These are phyloP conservation scores for Poecilia velifera DNA, from an alignment of 2,797 vertebrate genomes.

Conservation along the genomic window DNA sequence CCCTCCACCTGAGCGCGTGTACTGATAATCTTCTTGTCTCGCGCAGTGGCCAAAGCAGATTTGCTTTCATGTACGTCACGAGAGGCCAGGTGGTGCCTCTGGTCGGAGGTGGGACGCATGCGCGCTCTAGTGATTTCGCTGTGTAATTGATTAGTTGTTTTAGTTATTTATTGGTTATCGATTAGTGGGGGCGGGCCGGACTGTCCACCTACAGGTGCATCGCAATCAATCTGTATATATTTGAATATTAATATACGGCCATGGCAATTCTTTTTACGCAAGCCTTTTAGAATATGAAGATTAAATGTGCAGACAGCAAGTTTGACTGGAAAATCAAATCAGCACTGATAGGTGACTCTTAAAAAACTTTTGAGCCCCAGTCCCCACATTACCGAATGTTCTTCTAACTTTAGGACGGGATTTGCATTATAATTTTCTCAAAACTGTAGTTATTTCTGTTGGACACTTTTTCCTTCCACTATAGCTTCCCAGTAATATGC, in stretches of 20 bases:
- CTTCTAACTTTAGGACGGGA: background rate
- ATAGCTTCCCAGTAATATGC: background rate
- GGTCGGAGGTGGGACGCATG: constrained; percentile 67
- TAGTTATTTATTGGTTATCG: constrained; percentile 33
- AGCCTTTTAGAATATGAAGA: too few relatives aligned
- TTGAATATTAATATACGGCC: too few relatives aligned
- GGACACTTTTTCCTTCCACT: background rate
- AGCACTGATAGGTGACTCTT: background rate
- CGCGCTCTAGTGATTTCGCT: constrained; percentile 56
- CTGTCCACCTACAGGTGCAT: background rate
- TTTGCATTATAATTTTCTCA: background rate
- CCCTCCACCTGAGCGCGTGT: constrained; percentile 19
- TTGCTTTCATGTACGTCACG: constrained; percentile 78
- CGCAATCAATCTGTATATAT: background rate
- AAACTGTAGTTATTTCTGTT: background rate
- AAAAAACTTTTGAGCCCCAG: background rate
- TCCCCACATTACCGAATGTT: background rate
- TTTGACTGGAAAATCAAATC: background rate
- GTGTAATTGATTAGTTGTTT: constrained; percentile 35
- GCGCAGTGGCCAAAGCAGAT: constrained; percentile 61
- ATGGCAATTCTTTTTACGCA: too few relatives aligned
- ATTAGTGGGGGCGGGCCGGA: background rate
- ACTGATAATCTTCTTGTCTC: constrained; percentile 62
- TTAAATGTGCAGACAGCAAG: background rate
- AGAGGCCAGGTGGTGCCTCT: constrained; percentile 57